Percentiles rank a stretch among this genome's conserved stretches.
Conservation (phyloP, 2,113 vertebrate species). For the Poeciliopsis occidentalis region DNA sequence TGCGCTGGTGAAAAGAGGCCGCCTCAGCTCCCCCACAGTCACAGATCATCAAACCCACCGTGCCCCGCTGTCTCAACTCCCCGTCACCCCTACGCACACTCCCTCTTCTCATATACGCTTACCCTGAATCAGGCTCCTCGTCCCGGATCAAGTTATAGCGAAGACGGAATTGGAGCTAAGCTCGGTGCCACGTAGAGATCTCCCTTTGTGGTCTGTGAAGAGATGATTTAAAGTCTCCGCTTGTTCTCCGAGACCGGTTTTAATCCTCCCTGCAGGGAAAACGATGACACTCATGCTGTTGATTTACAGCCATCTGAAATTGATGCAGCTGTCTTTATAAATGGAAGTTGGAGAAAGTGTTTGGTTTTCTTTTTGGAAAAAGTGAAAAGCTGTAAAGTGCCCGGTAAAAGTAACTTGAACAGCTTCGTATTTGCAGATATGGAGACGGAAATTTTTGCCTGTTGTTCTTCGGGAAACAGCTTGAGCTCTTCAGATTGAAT, state of each 20-base stretch:
- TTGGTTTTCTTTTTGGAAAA: background rate
- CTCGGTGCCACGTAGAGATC: background rate
- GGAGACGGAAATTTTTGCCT: background rate
- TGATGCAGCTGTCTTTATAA: background rate
- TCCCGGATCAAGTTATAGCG: slow-evolving; percentile 16
- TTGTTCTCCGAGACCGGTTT: background rate
- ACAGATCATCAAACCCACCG: slow-evolving; percentile 51
- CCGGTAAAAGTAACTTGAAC: background rate
- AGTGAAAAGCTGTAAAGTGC: background rate
- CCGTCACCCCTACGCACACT: slow-evolving; percentile 2
- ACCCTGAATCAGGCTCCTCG: slow-evolving; percentile 34
- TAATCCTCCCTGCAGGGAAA: background rate
- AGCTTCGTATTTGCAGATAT: background rate
- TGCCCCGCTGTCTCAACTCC: slow-evolving; percentile 51
- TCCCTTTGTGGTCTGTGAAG: background rate
- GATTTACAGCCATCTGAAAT: background rate
- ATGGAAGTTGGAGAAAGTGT: background rate
- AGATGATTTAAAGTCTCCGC: too few species aligned
- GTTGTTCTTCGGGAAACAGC: background rate
- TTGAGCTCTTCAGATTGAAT: background rate
- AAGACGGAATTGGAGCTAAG: background rate
- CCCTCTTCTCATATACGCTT: slow-evolving; percentile 27
- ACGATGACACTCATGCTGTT: background rate
- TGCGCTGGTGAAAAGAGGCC: slow-evolving; percentile 13
- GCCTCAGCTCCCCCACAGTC: slow-evolving; percentile 23